Base-by-base conservation (phyloP, 1,140 invertebrate species). In the Papilio polytes region DNA sequence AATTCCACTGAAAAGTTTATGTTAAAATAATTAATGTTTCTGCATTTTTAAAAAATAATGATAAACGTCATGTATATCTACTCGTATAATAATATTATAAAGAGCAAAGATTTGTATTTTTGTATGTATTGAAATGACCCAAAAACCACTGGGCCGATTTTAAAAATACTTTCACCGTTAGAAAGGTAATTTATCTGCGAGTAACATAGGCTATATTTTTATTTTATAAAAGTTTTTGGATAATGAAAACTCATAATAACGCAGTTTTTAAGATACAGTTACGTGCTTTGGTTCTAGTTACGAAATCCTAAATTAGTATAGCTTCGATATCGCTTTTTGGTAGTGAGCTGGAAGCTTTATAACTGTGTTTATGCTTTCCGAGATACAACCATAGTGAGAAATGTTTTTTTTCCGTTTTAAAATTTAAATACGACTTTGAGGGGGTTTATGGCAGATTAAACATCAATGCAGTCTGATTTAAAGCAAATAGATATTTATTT, bases 351-450 rank as follows among this genome's bases (percentile, higher is more conserved):
- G n/a, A 9, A 20, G 20, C 12, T n/a, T 78, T 74, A 76, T 3
- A 36, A 22, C 31, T 56, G 53, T 56, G 10, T 56, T 56, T 56
- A 56, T 56, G 53, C 53, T 56, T 20, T 76, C 44, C 74, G 12
- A 76, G 74, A 76, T 76, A 76, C 73, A 46, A 36, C 73, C 73
- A 76, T 8, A 26, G 74, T 26, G 20, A 46, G 46, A n/a, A 48
- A 22, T 48, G 46, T 74, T 74, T 76, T 74, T 76, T 36, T 76
- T 51, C 10, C n/a, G 8, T 48, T 53, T 76, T 13, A 13, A 53
- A 76, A 22, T 76, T 76, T 76, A 76, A 76, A 51, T 76, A 46
- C 53, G 74, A 76, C 46, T 76, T 76, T 76, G 53, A 76, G 48
- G 41, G 70, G 3, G 18, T 6, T 44, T 22, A 74, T 46, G 72